phyloP scores from a whole-genome alignment of 2,113 vertebrate species.

The Nothoprocta pentlandii region DNA sequence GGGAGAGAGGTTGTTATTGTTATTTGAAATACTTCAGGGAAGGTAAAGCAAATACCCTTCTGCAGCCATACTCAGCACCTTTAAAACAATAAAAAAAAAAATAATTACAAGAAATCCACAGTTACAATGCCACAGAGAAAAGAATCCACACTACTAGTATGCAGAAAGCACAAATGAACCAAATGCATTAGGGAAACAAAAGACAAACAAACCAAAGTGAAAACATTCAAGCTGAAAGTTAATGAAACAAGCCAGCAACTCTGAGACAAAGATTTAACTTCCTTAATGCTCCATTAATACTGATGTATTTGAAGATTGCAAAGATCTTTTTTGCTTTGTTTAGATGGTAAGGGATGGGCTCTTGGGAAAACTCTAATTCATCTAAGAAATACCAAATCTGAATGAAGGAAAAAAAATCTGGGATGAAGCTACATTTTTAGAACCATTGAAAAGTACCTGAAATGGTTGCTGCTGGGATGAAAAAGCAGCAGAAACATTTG shows the following conservation, averaged over 20 bases:
- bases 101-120: conserved; percentile 71
- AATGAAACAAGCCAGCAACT: conserved; percentile 77
- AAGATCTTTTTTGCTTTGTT: conserved; percentile 44
- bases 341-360: conserved; percentile 71
- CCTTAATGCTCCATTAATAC: conserved; percentile 52
- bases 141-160: conserved; percentile 55
- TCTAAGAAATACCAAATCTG: conserved; percentile 72
- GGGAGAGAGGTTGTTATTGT: not conserved
- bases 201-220: conserved; percentile 72
- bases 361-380: conserved; percentile 67
- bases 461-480: conserved; percentile 90
- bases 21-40: not conserved
- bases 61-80: conserved; percentile 46
- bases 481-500: conserved; percentile 96
- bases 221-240: conserved; percentile 75
- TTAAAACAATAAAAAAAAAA: conserved; percentile 1
- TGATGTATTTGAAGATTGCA: conserved; percentile 60
- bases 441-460: conserved; percentile 88
- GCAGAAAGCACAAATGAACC: conserved; percentile 66
- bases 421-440: conserved; percentile 81
- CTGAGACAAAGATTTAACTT: conserved; percentile 67
- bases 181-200: conserved; percentile 74
- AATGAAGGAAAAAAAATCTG: conserved; percentile 76
- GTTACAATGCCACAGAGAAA: conserved; percentile 70
- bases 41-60: conserved; percentile 38